Evolutionary conservation across 2,113 vertebrate genomes (phyloP).

Genomic region (Oxyruncus cristatus): DNA sequence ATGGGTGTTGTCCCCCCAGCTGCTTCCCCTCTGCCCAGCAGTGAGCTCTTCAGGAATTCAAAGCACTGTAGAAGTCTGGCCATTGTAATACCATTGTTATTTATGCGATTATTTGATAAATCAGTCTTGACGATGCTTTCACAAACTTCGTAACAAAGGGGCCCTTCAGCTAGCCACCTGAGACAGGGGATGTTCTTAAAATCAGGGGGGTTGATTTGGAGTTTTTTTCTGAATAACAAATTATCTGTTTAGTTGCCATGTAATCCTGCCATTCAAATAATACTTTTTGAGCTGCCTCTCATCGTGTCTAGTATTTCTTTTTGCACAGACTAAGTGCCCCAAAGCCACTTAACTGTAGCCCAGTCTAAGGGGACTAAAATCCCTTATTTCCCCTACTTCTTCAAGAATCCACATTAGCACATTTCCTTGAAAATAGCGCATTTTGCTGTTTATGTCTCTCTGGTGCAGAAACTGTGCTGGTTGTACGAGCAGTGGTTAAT

Average conservation of each 20-base stretch:
- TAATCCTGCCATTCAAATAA: neutral
- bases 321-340: neutral
- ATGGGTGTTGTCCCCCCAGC: rapidly evolving
- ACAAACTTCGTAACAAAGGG: neutral
- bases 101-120: neutral
- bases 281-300: neutral
- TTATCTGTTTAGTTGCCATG: neutral
- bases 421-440: neutral
- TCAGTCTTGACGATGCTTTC: neutral
- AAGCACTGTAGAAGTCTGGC: neutral
- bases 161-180: neutral
- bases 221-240: neutral
- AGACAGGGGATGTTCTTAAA: neutral
- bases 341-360: neutral
- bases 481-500: conserved; percentile 20
- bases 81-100: neutral
- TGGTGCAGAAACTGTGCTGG: neutral
- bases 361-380: neutral
- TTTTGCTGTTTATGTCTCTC: conserved; percentile 17
- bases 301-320: neutral
- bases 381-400: neutral
- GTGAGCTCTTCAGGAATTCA: neutral
- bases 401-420: neutral
- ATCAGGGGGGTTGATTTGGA: neutral
- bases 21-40: neutral